Conservation (phyloP, 2,113 vertebrate genomes). For the Seriola dumerili region DNA sequence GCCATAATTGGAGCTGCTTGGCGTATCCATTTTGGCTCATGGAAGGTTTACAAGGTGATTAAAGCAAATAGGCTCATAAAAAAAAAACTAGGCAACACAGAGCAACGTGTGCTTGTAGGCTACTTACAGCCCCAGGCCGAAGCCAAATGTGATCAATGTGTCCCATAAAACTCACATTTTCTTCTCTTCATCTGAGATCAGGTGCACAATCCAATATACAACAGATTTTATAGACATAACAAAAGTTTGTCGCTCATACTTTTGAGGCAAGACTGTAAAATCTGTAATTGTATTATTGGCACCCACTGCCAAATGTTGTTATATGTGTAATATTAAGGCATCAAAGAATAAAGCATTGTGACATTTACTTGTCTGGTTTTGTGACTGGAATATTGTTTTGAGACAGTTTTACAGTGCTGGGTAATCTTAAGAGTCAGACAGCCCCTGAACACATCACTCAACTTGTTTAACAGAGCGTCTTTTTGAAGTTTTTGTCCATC, state of each 20-base stretch:
- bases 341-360: constrained; percentile 71
- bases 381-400: constrained; percentile 29
- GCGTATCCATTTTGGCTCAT: constrained; percentile 69
- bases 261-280: constrained; percentile 71
- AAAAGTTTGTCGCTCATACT: constrained; percentile 63
- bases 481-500: constrained; percentile 48
- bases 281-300: constrained; percentile 60
- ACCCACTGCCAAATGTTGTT: constrained; percentile 37
- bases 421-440: constrained; percentile 41
- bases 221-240: constrained; percentile 72
- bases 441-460: constrained; percentile 50
- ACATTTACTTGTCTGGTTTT: constrained; percentile 65
- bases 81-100: constrained; percentile 72
- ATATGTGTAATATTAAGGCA: constrained; percentile 39
- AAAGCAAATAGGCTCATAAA: constrained; percentile 81
- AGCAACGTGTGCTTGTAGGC: constrained; percentile 53
- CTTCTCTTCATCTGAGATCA: constrained; percentile 72
- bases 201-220: constrained; percentile 68
- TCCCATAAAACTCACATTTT: constrained; percentile 79
- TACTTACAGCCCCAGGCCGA: constrained; percentile 65
- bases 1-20: constrained; percentile 67
- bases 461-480: constrained; percentile 32
- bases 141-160: constrained; percentile 78
- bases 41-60: constrained; percentile 81
- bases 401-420: constrained; percentile 31